Percentiles rank a stretch among this genome's conserved stretches.
phyloP scores from a whole-genome alignment of 2,113 vertebrate species.

The Zosterops pallidus region DNA sequence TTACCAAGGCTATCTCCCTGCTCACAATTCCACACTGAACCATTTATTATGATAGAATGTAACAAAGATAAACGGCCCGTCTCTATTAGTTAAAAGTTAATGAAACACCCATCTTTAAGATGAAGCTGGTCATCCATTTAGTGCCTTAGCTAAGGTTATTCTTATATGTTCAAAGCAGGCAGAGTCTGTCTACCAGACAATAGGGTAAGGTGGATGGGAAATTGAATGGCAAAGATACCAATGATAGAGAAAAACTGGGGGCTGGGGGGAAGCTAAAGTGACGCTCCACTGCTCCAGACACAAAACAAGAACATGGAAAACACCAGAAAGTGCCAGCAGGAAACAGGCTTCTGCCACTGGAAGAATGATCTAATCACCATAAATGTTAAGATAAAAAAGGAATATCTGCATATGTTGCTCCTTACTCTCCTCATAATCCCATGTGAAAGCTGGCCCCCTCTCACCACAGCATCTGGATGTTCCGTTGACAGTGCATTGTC shows the following conservation, averaged over 20 bases:
- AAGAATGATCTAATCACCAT: not conserved
- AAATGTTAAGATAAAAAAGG: not conserved
- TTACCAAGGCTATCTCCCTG: not conserved
- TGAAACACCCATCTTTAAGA: not conserved
- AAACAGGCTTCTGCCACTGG: not conserved
- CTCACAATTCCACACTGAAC: not conserved
- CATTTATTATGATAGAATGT: not conserved
- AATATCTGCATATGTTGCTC: not conserved
- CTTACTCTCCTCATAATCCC: not conserved
- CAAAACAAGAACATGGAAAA: not conserved
- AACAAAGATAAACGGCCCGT: not conserved
- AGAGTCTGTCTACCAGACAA: not conserved
- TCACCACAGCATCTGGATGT: not conserved
- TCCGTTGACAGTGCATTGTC: constrained; percentile 32
- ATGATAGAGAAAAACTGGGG: not conserved
- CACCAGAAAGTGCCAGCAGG: not conserved
- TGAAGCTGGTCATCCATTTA: not conserved
- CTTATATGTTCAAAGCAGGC: not conserved
- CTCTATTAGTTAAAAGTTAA: not conserved
- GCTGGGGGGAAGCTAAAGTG: not conserved
- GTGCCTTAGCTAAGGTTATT: not conserved
- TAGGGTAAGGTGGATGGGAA: not conserved
- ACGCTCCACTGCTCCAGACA: not conserved
- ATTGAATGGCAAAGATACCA: not conserved
- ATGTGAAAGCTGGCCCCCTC: not conserved